Evolutionary conservation across 1,140 invertebrate genomes (phyloP).

Genomic region (Archegozetes longisetosus): DNA sequence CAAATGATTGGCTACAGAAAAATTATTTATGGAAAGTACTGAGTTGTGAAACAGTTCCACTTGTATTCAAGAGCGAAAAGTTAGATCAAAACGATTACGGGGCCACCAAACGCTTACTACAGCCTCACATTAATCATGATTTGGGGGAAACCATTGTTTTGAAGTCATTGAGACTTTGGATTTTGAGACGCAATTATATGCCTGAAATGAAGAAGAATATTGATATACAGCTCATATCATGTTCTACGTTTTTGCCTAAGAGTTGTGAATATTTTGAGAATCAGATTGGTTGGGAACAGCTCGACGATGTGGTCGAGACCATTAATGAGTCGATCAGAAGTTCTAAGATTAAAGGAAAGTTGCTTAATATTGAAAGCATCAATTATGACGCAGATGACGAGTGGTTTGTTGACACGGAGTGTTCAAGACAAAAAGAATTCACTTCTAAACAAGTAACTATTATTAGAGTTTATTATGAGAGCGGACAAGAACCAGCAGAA

Average conservation of each 20-base stretch:
- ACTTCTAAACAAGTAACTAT: background rate
- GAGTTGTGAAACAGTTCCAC: conserved; percentile 13
- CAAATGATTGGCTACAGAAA: conserved; percentile 8
- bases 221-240: background rate
- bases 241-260: background rate
- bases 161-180: background rate
- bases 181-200: background rate
- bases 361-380: background rate
- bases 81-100: background rate
- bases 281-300: background rate
- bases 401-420: background rate
- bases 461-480: background rate
- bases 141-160: background rate
- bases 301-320: background rate
- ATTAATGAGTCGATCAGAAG: background rate
- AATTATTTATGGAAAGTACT: conserved; percentile 15
- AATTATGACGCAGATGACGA: background rate
- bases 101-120: background rate
- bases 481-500: background rate
- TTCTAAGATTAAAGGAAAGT: background rate
- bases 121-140: background rate
- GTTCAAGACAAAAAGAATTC: background rate
- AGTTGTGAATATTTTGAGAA: background rate
- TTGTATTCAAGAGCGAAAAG: background rate
- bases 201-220: background rate